phyloP scores from a whole-genome alignment of 2,888 invertebrate genomes.

The Leptopterna dolabrata region DNA sequence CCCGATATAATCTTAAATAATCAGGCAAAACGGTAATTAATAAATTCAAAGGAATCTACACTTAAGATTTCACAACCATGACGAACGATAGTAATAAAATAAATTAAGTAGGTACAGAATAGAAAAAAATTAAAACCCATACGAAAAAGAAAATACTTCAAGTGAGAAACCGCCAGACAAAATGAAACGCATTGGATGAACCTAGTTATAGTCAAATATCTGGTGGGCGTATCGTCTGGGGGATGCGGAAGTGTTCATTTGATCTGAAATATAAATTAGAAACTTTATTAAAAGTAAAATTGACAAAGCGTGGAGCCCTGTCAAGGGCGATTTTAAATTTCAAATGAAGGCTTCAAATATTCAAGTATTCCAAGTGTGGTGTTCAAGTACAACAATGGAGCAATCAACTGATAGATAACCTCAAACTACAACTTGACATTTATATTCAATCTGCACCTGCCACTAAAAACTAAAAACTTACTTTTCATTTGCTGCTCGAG shows the following conservation, averaged over 20 bases:
- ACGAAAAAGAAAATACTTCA: not conserved
- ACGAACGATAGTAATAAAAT: not conserved
- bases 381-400: no score
- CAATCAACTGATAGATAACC: no score
- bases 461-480: no score
- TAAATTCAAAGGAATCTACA: not conserved
- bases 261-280: not conserved
- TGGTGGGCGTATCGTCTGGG: constrained; percentile 7
- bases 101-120: not conserved
- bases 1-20: not conserved
- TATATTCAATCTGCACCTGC: no score
- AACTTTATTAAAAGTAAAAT: no score
- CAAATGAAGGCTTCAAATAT: no score
- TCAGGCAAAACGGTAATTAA: no score
- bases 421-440: no score
- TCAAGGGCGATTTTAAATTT: no score
- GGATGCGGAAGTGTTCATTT: not conserved
- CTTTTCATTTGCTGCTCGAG: constrained; percentile 27
- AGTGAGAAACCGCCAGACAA: not conserved
- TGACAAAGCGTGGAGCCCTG: no score
- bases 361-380: no score
- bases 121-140: not conserved
- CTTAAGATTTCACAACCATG: not conserved
- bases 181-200: not conserved
- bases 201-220: constrained; percentile 29